Base-by-base conservation (phyloP, 2,888 invertebrate species). In the Miltochrista miniata region DNA sequence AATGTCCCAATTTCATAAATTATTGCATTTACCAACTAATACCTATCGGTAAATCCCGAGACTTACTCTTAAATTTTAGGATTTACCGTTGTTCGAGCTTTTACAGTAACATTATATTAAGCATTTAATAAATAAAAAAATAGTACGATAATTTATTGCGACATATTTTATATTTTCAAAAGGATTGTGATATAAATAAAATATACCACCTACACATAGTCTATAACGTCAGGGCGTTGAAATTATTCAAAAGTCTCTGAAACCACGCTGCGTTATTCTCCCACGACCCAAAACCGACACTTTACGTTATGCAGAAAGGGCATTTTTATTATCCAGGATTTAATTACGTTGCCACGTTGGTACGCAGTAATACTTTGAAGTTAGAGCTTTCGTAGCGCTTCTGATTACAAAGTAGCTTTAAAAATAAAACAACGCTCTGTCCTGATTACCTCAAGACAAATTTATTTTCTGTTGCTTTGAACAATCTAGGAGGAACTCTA, bases 311-410 rank as follows among this genome's bases (percentile, higher is more conserved):
- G 61, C 61, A 66, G 45, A 68, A 59, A 59, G 51, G 56, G 44
- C 48, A 61, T 65, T 71, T 64, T 63, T 52, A 65, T 67, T 57
- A 50, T 55, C 44, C 45, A 40, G 52, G 36, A 64, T 68, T 69
- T 61, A 68, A 71, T 69, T 66, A 69, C 42, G 42, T 45, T 46
- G 36, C 18, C 18, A 5, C 18, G 18, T 24, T 24, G 18, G 39
- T 40, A 57, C 57, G 57, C 56, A 61, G 59, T 54, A 64, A 60
- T 61, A 56, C 66, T 69, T 64, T 69, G 66, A 57, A 56, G 49
- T 45, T 48, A 46, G 44, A 57, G 54, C 56, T 65, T 67, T 69
- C 48, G 47, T 37, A 44, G 49, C 40, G 40, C 42, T 37, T 31
- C 54, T 30, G 41, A 45, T 45, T 46, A 57, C 48, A 53, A 58